Percentiles rank a stretch among this genome's conserved stretches.
Conservation (phyloP, 2,797 vertebrate genomes). For the Spizella passerina region DNA sequence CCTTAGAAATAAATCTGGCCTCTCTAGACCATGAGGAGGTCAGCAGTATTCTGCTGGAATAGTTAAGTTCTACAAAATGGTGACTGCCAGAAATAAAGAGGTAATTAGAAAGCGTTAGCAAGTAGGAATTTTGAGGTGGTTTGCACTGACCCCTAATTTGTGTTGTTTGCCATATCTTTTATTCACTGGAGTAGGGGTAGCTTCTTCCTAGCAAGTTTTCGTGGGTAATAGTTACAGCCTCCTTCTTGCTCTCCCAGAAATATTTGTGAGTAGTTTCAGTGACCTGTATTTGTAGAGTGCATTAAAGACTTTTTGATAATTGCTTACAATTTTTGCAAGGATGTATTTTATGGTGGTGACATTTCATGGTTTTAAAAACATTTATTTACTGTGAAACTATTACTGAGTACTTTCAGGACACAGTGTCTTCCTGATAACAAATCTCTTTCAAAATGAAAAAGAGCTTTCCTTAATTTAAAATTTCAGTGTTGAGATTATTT, state of each 20-base stretch:
- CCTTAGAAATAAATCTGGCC: neutral
- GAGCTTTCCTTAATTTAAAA: slow-evolving; percentile 25
- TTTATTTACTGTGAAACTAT: slow-evolving; percentile 12
- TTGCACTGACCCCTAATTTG: neutral
- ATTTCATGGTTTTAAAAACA: neutral
- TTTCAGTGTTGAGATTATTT: neutral
- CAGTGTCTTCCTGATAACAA: neutral
- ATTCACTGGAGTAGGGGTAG: neutral
- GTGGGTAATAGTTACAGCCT: neutral
- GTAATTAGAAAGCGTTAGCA: neutral
- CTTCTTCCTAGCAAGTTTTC: neutral
- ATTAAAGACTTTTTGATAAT: slow-evolving; percentile 1
- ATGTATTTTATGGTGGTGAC: neutral
- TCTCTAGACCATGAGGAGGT: neutral
- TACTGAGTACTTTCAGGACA: neutral
- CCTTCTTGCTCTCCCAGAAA: neutral
- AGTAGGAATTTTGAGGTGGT: neutral
- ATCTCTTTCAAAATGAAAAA: neutral
- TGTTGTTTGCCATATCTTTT: neutral
- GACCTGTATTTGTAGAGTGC: neutral
- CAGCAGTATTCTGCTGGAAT: neutral
- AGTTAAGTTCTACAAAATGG: neutral
- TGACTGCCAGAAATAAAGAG: neutral
- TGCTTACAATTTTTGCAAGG: neutral
- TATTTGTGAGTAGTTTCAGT: neutral